Percentiles rank a stretch among this genome's conserved stretches.
Evolutionary conservation across 2,888 invertebrate genomes (phyloP).

Genomic region (Rhingia campestris): DNA sequence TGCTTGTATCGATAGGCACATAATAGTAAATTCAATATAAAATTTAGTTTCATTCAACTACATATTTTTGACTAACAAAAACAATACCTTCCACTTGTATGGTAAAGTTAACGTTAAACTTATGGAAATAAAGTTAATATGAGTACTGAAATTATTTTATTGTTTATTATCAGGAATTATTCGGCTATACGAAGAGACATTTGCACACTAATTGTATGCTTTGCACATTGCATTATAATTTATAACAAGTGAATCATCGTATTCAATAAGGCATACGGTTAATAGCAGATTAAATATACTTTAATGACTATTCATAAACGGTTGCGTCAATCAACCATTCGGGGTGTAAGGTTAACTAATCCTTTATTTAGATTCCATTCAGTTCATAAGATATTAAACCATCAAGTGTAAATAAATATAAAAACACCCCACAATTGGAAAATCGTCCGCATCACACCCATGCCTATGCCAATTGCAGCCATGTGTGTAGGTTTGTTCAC

Average conservation of each 20-base stretch:
- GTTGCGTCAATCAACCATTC: constrained; percentile 7
- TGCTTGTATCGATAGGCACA: too few relatives aligned
- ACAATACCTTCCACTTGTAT: too few relatives aligned
- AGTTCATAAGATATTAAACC: constrained; percentile 58
- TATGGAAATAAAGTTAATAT: too few relatives aligned
- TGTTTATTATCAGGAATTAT: too few relatives aligned
- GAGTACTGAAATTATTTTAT: too few relatives aligned
- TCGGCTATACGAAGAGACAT: too few relatives aligned
- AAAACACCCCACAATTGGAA: constrained; percentile 66
- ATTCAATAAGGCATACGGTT: neutral
- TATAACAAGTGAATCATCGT: neutral
- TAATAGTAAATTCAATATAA: too few relatives aligned
- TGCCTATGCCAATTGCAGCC: constrained; percentile 53
- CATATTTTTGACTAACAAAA: too few relatives aligned
- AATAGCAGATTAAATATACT: neutral
- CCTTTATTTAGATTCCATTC: constrained; percentile 66
- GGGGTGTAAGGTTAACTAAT: constrained; percentile 54
- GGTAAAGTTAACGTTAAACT: too few relatives aligned
- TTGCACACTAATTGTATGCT: too few relatives aligned
- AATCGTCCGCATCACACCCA: constrained; percentile 51
- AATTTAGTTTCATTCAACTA: too few relatives aligned
- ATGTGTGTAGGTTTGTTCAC: constrained; percentile 62
- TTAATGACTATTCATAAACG: constrained; percentile 39
- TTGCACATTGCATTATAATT: too few relatives aligned
- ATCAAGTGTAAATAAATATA: constrained; percentile 68